Evolutionary conservation across 2,797 vertebrate species (phyloP).

Genomic region (Phrynocephalus guinanensis): DNA sequence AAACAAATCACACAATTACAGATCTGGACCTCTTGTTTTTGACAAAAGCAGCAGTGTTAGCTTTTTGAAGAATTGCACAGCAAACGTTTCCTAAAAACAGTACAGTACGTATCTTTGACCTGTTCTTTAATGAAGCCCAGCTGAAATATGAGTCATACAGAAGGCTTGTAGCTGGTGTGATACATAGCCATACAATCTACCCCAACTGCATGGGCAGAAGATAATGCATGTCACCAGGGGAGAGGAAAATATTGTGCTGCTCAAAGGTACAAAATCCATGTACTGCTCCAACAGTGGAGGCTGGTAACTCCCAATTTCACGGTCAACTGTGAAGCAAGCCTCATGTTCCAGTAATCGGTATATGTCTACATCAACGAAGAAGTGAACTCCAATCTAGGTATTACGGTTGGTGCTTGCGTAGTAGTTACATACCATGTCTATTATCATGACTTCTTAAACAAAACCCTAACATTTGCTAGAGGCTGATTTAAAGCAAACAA

Average conservation of each 20-base stretch:
- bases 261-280: too few species aligned
- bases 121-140: not conserved
- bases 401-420: too few species aligned
- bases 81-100: not conserved
- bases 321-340: not conserved
- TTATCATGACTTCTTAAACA: not conserved
- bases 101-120: not conserved
- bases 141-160: not conserved
- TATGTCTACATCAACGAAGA: not conserved
- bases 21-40: not conserved
- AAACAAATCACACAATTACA: not conserved
- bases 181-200: not conserved
- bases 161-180: not conserved
- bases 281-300: too few species aligned
- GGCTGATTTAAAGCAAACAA: not conserved
- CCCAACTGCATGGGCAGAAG: not conserved
- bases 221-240: not conserved
- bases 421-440: too few species aligned
- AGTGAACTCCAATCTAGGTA: not conserved
- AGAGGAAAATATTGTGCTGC: not conserved
- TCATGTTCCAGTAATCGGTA: not conserved
- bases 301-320: not conserved
- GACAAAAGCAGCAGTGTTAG: not conserved
- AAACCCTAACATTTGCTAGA: not conserved
- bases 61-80: not conserved